phyloP scores from a whole-genome alignment of 1,140 invertebrate genomes.

The Tetragonula clypearis region DNA sequence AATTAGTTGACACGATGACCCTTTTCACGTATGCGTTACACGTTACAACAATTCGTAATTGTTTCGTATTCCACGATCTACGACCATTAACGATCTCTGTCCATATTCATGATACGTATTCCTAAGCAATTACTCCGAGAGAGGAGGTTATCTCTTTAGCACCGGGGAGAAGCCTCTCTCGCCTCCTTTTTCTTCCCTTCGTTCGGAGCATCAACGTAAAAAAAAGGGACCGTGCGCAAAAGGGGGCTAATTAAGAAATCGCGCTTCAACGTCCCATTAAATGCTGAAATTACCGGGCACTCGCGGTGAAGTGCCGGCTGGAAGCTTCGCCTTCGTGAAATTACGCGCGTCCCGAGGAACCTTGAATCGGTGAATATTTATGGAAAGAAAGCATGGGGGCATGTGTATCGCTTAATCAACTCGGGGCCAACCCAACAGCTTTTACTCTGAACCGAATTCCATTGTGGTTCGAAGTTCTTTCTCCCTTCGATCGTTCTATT shows the following conservation, averaged over 20 bases:
- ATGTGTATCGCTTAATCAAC: neutral
- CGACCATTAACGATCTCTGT: slow-evolving; percentile 5
- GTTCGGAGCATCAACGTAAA: neutral
- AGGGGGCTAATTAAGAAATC: slow-evolving; percentile 42
- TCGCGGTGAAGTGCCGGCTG: slow-evolving; percentile 2
- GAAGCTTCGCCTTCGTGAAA: slow-evolving; percentile 7
- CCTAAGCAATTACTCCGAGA: slow-evolving; percentile 9
- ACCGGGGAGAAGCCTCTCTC: neutral
- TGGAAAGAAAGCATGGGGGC: slow-evolving; percentile 13
- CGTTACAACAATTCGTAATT: slow-evolving; percentile 29
- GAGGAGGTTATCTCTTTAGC: slow-evolving; percentile 21
- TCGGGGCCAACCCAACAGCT: neutral
- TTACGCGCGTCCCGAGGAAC: slow-evolving; percentile 9
- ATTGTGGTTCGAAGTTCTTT: neutral
- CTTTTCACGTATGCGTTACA: neutral
- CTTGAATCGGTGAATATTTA: slow-evolving; percentile 30
- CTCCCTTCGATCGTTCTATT: no score
- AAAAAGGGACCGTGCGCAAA: slow-evolving; percentile 7
- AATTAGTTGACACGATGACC: slow-evolving; percentile 22
- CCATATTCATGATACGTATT: slow-evolving; percentile 22
- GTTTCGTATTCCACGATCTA: neutral
- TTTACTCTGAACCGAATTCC: neutral
- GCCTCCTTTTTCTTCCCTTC: no score
- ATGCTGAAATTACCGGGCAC: slow-evolving; percentile 28
- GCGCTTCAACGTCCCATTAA: slow-evolving; percentile 42